Evolutionary conservation across 2,888 invertebrate genomes (phyloP), one percentile per base, ranked within the genome.

Genomic region (Drosophila fungiperda): DNA sequence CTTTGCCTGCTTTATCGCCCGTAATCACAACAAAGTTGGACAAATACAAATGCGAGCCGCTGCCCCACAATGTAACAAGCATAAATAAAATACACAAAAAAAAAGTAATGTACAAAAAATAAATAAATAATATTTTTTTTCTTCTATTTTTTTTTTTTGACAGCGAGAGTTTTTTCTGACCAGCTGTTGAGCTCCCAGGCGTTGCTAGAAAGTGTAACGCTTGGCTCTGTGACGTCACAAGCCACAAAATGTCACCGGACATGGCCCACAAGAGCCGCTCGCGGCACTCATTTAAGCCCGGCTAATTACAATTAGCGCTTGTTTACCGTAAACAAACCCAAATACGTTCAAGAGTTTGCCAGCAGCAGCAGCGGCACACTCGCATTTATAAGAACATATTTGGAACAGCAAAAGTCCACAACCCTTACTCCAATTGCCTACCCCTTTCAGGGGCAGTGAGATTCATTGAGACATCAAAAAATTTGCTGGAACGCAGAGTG

Each of bases 11-110:
- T 89, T 90, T 87, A 90, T 90, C 90, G 71, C 63, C 79, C 65
- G 87, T 87, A 87, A 87, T 87, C 90, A 87, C 78, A 89, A 87
- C 88, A 89, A 80, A 80, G 71, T 71, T 76, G 70, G 62, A 77
- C 84, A 74, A 70, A 71, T 71, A 83, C 75, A 65, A 64, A 64
- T 49, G 50, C 55, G 29, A 29, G 23, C 61, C 29, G 35, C 38
- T 48, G 52, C 59, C 70, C 36, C 64, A 83, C 73, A 86, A 71
- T 77, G 68, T 68, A 83, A 73, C 68, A 61, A 73, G 45, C 53
- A 78, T 64, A 71, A 74, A 64, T 61, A 60, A 62, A 64, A 63
- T 53, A 68, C 62, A 70, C 23, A 61, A 61, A 50, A 67, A 49
- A 50, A n/a, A 12, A 63, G 5, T 38, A 40, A 26, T 54, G 48